Conservation (phyloP, 2,888 invertebrate species). For the Rhagium mordax region DNA sequence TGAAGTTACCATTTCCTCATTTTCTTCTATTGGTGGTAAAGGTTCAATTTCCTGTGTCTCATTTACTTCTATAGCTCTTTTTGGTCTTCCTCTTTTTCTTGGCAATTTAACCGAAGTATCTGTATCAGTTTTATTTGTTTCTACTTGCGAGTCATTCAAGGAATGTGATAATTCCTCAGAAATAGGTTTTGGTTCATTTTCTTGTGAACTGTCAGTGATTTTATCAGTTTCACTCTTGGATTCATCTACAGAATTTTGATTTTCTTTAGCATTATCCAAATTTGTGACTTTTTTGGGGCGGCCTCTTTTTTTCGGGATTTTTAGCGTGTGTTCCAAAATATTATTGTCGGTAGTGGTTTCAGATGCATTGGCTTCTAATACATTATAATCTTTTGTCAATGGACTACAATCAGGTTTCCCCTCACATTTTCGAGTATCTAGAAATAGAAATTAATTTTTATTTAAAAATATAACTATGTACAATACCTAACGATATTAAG, state of each 20-base stretch:
- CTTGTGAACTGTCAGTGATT: background rate
- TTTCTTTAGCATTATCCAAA: background rate
- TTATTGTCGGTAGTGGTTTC: no score
- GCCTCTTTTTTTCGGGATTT: slow-evolving; percentile 32
- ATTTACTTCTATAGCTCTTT: slow-evolving; percentile 29
- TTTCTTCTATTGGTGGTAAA: background rate
- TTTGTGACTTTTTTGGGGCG: slow-evolving; percentile 38
- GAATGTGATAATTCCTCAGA: background rate
- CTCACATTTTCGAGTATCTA: no score
- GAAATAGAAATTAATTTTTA: no score
- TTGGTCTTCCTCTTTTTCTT: slow-evolving; percentile 43
- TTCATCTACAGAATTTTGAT: background rate
- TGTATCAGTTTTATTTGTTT: background rate
- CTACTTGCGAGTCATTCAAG: background rate
- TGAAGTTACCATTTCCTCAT: background rate
- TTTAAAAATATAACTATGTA: no score
- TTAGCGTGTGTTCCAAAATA: background rate
- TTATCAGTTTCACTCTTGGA: no score
- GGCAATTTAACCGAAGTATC: background rate
- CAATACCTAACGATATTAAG: no score
- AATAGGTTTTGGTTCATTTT: background rate
- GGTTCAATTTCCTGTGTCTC: background rate
- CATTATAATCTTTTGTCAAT: no score
- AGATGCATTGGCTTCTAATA: no score
- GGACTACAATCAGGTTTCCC: no score